Percentiles rank a stretch among this genome's conserved stretches.
Evolutionary conservation across 2,888 invertebrate genomes (phyloP).

Genomic region (Tromatobia lineatoria): DNA sequence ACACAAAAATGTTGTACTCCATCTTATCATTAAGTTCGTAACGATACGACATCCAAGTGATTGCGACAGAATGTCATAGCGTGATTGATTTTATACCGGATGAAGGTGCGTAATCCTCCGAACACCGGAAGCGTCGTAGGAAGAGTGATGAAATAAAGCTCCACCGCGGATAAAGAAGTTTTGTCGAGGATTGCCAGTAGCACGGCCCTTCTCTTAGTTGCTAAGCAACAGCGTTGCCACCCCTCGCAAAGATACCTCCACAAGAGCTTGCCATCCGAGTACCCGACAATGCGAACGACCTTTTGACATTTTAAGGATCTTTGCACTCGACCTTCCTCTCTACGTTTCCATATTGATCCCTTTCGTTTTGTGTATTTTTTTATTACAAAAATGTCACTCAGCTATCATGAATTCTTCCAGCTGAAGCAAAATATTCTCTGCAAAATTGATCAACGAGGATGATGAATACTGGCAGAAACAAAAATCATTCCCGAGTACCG

Average conservation of each 20-base stretch:
- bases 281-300: constrained; percentile 69
- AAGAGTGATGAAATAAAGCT: constrained; percentile 73
- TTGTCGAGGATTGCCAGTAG: constrained; percentile 48
- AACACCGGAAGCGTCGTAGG: constrained; percentile 12
- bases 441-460: too few species aligned
- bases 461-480: too few species aligned
- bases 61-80: neutral
- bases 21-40: neutral
- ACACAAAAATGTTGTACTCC: too few species aligned
- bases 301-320: constrained; percentile 80
- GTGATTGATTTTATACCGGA: neutral
- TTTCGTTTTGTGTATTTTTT: neutral
- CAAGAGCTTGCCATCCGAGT: constrained; percentile 43
- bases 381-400: neutral
- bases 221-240: constrained; percentile 70
- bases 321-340: constrained; percentile 32
- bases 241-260: constrained; percentile 62
- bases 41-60: neutral
- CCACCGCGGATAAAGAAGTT: constrained; percentile 54
- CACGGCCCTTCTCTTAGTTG: constrained; percentile 62
- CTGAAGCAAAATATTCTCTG: too few species aligned
- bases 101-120: neutral
- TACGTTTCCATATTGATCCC: constrained; percentile 1
- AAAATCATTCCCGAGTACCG: too few species aligned
- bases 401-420: too few species aligned